Evolutionary conservation across 2,888 invertebrate genomes (phyloP), one percentile per base, ranked within the genome.

Genomic region (Pseudoips prasinana): DNA sequence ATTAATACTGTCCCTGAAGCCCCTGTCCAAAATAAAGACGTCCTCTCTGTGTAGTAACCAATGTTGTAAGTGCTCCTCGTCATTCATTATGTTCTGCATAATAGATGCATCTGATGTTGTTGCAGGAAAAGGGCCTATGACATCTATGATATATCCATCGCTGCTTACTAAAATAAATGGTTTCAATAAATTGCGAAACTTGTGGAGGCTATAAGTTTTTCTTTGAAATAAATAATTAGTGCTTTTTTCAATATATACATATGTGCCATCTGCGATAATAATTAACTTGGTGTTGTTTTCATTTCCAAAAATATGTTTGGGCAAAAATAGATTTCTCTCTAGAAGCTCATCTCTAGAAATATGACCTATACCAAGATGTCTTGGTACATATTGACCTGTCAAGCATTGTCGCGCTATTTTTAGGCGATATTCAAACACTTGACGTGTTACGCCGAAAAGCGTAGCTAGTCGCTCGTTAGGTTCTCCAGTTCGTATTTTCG

Each of bases 401-500:
- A 40, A 14, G 11, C 29, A 37, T 27, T 40, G 37, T 9, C 42
- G 31, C 10, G 39, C 39, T 28, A 27, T 23, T 11, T 26, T 28
- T 25, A 37, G 25, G n/a, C 25, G 18, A 22, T 31, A 32, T 31
- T 41, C 39, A 4, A 44, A 35, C 10, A 31, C 26, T 41, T 27
- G 26, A 25, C 41, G 25, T 35, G 41, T 39, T n/a, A 39, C 39
- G 8, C 36, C 32, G 32, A 45, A 48, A 14, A 45, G 25, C 6
- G 33, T 37, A 11, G 37, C 37, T 5, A 46, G 37, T 29, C 43
- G 31, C 24, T 45, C 41, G 28, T 48, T 34, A 14, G 41, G 19
- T 22, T 48, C 40, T 27, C 44, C 44, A 5, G 42, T 48, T 34
- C 39, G 8, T 6, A 45, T 7, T 39, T 45, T 45, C 5, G 28